These are phyloP conservation scores for Arvicanthis niloticus DNA, from an alignment of 2,113 vertebrate species.

Conservation along the genomic window DNA sequence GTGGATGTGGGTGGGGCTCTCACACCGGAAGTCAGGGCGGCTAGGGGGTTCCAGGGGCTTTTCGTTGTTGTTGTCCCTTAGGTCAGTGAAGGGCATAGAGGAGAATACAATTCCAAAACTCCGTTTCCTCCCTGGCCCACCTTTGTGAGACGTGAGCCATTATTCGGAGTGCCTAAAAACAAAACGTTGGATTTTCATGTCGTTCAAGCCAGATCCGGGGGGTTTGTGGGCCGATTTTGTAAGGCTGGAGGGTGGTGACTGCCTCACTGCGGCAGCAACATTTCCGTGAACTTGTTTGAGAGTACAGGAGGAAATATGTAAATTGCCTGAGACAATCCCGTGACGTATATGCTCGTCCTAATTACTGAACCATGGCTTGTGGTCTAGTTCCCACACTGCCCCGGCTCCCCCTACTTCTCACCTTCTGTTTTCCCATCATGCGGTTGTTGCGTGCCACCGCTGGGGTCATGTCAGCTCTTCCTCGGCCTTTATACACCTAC, in stretches of 20 bases:
- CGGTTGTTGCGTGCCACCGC: slow-evolving; percentile 52
- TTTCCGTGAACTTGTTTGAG: slow-evolving; percentile 75
- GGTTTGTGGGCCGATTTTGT: slow-evolving; percentile 54
- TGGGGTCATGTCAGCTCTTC: slow-evolving; percentile 75
- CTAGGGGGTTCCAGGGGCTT: neutral
- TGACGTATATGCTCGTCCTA: neutral
- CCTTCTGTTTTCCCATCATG: slow-evolving; percentile 61
- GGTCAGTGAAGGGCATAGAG: slow-evolving; percentile 7
- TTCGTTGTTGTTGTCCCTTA: slow-evolving; percentile 42
- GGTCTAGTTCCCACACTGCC: slow-evolving; percentile 59
- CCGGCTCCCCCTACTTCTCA: slow-evolving; percentile 65
- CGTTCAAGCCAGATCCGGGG: neutral
- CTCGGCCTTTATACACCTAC: slow-evolving; percentile 36
- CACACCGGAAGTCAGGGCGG: neutral
- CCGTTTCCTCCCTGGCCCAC: slow-evolving; percentile 61
- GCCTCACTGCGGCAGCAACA: slow-evolving; percentile 56
- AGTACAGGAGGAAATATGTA: neutral
- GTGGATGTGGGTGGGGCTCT: neutral
- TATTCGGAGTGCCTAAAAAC: neutral
- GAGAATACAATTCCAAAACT: slow-evolving; percentile 44
- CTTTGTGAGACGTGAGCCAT: slow-evolving; percentile 69
- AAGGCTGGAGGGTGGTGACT: slow-evolving; percentile 61
- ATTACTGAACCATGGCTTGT: slow-evolving; percentile 53
- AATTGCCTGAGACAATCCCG: slow-evolving; percentile 38
- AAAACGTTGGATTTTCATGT: neutral